Percentiles rank a stretch among this genome's conserved stretches.
Conservation (phyloP, 2,113 vertebrate species). For the Podiceps cristatus region DNA sequence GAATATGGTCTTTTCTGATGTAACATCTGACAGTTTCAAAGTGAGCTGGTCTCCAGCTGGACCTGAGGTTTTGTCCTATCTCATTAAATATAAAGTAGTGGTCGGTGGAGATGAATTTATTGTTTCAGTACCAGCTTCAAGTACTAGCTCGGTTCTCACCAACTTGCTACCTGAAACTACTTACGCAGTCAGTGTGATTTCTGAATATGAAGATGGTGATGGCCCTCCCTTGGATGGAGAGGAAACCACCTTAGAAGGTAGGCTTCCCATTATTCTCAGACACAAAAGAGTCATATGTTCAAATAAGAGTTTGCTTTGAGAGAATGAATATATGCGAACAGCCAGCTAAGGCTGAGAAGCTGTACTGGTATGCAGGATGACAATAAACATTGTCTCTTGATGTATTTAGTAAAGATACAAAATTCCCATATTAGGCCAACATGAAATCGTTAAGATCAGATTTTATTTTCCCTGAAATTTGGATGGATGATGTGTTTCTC, state of each 20-base stretch:
- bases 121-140: slow-evolving; percentile 85
- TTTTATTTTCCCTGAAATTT: background rate
- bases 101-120: slow-evolving; percentile 80
- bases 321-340: background rate
- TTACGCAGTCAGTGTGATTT: slow-evolving; percentile 87
- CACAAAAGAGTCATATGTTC: background rate
- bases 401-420: background rate
- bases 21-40: slow-evolving; percentile 87
- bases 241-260: slow-evolving; percentile 91
- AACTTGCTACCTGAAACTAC: slow-evolving; percentile 88
- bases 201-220: slow-evolving; percentile 89
- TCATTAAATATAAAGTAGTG: slow-evolving; percentile 85
- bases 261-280: background rate
- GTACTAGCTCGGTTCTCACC: slow-evolving; percentile 80
- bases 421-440: background rate
- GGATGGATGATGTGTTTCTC: background rate
- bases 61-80: slow-evolving; percentile 82
- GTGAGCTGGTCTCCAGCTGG: slow-evolving; percentile 85
- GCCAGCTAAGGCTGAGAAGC: background rate
- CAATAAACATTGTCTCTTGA: background rate
- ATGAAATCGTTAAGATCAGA: background rate
- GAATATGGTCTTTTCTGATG: slow-evolving; percentile 86
- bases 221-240: slow-evolving; percentile 86
- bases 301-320: background rate
- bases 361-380: background rate